Evolutionary conservation across 2,888 invertebrate genomes (phyloP).

Genomic region (Ornithoptera priamus): DNA sequence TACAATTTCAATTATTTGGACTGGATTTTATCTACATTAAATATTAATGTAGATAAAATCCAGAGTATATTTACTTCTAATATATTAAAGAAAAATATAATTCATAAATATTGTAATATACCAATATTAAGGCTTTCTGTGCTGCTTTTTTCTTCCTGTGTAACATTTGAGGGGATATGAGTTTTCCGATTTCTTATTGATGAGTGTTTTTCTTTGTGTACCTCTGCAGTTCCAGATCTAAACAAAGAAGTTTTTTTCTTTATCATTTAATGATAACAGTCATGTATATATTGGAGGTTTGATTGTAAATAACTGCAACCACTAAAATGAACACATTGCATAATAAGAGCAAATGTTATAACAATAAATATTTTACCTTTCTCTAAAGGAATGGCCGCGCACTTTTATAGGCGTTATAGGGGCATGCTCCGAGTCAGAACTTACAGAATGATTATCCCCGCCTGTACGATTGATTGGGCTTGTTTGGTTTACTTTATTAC

Average conservation of each 20-base stretch:
- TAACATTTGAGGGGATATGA: slow-evolving; percentile 76
- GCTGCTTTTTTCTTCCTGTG: slow-evolving; percentile 86
- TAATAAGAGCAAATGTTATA: neutral
- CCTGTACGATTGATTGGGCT: slow-evolving; percentile 60
- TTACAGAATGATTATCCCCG: slow-evolving; percentile 81
- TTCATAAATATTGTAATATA: slow-evolving; percentile 37
- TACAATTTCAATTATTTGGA: neutral
- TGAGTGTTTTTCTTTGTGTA: slow-evolving; percentile 64
- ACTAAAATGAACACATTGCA: too few species aligned
- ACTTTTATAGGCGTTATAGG: slow-evolving; percentile 84
- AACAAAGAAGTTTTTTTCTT: neutral
- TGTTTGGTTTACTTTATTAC: slow-evolving; percentile 54
- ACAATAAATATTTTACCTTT: slow-evolving; percentile 73
- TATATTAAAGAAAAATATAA: neutral
- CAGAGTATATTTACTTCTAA: too few species aligned
- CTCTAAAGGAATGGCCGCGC: slow-evolving; percentile 69
- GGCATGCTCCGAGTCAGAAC: slow-evolving; percentile 87
- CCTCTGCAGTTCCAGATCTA: slow-evolving; percentile 57
- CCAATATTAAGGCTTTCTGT: slow-evolving; percentile 88
- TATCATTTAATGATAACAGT: too few species aligned
- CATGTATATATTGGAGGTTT: too few species aligned
- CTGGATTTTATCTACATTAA: neutral
- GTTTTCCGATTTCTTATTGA: slow-evolving; percentile 57
- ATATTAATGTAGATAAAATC: neutral
- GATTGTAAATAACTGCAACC: too few species aligned